Percentiles rank a stretch among this genome's conserved stretches.
phyloP scores from a whole-genome alignment of 2,113 vertebrate genomes.

The Hippocampus comes region DNA sequence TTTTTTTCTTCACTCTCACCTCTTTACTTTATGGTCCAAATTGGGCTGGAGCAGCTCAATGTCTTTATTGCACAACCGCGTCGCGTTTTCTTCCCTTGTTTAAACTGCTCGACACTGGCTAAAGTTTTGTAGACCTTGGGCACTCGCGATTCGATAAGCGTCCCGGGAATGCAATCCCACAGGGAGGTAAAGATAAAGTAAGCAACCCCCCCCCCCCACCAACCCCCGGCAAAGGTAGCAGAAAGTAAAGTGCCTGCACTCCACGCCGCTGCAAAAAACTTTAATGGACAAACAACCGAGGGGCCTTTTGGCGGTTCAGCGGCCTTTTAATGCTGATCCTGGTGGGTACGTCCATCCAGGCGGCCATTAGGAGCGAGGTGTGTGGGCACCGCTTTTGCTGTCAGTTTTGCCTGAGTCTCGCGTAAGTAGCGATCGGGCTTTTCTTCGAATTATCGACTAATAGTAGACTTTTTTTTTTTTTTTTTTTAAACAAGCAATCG shows the following conservation, averaged over 20 bases:
- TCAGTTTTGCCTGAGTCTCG: neutral
- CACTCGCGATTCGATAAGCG: slow-evolving; percentile 11
- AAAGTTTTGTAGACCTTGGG: slow-evolving; percentile 1
- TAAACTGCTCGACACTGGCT: neutral
- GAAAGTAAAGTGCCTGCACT: slow-evolving; percentile 30
- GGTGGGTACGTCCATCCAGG: neutral
- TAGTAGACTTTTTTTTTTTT: slow-evolving; percentile 1
- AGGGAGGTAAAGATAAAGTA: slow-evolving; percentile 23
- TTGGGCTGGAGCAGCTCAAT: neutral
- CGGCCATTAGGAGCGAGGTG: neutral
- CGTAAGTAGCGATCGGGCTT: slow-evolving; percentile 7
- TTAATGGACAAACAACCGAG: slow-evolving; percentile 24
- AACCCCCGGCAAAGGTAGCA: slow-evolving; percentile 12
- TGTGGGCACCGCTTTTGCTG: neutral
- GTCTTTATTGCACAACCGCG: slow-evolving; percentile 1
- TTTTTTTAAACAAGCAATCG: neutral
- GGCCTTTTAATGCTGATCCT: slow-evolving; percentile 14
- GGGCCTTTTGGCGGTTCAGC: slow-evolving; percentile 14
- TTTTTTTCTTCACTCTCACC: neutral
- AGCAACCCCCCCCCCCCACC: slow-evolving; percentile 47
- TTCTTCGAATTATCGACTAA: slow-evolving; percentile 16
- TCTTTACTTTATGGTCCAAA: neutral
- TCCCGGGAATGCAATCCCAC: slow-evolving; percentile 26
- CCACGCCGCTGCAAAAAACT: slow-evolving; percentile 7
- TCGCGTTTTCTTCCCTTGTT: slow-evolving; percentile 7